Conservation (phyloP, 2,888 invertebrate species). For the Apodemia duryi region DNA sequence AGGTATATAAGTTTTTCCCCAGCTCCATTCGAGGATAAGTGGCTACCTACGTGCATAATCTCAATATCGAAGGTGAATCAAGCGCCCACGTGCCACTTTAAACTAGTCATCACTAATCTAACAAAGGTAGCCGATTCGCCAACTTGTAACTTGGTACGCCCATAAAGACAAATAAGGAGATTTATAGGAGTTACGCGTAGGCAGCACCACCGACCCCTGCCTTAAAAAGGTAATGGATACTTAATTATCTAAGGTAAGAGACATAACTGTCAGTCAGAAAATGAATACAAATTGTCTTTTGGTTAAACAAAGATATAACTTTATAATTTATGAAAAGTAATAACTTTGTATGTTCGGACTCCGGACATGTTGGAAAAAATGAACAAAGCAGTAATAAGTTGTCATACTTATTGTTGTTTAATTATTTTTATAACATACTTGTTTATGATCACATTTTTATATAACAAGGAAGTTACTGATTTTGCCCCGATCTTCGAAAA, state of each 20-base stretch:
- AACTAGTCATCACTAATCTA: conserved; percentile 60
- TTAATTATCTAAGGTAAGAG: conserved; percentile 16
- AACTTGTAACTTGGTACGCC: conserved; percentile 55
- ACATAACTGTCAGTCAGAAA: conserved; percentile 2
- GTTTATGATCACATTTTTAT: too few relatives aligned
- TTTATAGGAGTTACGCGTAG: conserved; percentile 60
- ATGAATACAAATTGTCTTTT: neutral
- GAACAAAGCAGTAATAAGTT: too few relatives aligned
- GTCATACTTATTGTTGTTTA: too few relatives aligned
- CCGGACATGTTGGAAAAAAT: too few relatives aligned
- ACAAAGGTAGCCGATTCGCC: conserved; percentile 72
- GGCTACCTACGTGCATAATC: conserved; percentile 64
- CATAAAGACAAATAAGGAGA: conserved; percentile 71
- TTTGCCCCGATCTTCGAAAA: too few relatives aligned
- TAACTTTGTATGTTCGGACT: too few relatives aligned
- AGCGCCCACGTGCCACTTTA: conserved; percentile 55
- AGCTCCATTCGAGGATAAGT: conserved; percentile 43
- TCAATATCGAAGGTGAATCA: conserved; percentile 71
- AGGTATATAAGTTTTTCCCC: conserved; percentile 21
- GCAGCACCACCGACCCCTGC: conserved; percentile 57
- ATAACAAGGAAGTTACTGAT: too few relatives aligned
- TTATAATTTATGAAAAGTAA: too few relatives aligned
- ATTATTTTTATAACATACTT: too few relatives aligned
- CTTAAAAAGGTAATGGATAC: conserved; percentile 49
- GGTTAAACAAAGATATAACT: too few relatives aligned